Percentiles rank a stretch among this genome's conserved stretches.
These are phyloP conservation scores for Mastigias papua DNA, from an alignment of 30 jellyfish, hydroid and myxozoan genomes.

Conservation along the genomic window DNA sequence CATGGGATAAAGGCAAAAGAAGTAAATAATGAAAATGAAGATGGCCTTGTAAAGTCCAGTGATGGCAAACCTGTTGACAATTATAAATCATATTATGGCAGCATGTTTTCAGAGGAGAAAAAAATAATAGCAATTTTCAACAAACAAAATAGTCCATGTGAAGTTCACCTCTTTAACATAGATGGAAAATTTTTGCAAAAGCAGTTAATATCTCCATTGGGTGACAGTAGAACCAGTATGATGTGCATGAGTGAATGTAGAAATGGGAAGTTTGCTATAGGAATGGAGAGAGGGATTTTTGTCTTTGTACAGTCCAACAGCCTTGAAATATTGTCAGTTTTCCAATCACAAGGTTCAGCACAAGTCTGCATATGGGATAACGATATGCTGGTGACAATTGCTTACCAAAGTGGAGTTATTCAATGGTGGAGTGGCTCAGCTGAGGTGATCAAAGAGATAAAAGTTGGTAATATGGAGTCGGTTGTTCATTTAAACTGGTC, in stretches of 20 bases:
- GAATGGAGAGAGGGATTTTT: slow-evolving; percentile 88
- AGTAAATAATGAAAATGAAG: neutral
- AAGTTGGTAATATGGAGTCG: slow-evolving; percentile 60
- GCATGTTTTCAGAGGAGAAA: slow-evolving; percentile 44
- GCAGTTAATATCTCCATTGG: slow-evolving; percentile 73
- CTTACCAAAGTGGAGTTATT: slow-evolving; percentile 82
- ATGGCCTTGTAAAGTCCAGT: neutral
- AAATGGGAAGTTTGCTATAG: slow-evolving; percentile 74
- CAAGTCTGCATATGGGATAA: slow-evolving; percentile 93
- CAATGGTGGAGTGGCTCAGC: slow-evolving; percentile 83
- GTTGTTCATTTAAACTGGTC: slow-evolving; percentile 80
- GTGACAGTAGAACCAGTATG: slow-evolving; percentile 73
- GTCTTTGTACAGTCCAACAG: slow-evolving; percentile 50
- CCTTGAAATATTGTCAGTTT: slow-evolving; percentile 48
- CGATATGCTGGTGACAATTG: slow-evolving; percentile 67
- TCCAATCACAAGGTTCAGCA: slow-evolving; percentile 97
- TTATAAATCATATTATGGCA: slow-evolving; percentile 54
- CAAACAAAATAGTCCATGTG: slow-evolving; percentile 29
- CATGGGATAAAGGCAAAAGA: neutral
- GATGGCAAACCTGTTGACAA: neutral
- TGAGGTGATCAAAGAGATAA: slow-evolving; percentile 59
- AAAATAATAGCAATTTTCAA: slow-evolving; percentile 62
- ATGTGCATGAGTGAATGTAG: slow-evolving; percentile 83
- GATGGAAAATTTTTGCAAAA: slow-evolving; percentile 55
- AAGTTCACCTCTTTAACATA: slow-evolving; percentile 31